A percentile compares a stretch with the other conserved stretches of the same genome.
Conservation (phyloP, 2,113 vertebrate species). For the human region GRCh38 chr12:52060501-52061000, state of each 20-base stretch:
- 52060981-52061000: background rate
- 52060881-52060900: background rate
- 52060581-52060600: background rate
- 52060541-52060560: background rate
- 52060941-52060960: background rate
- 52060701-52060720: accelerated
- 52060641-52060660: background rate
- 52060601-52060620: background rate
- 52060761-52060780: background rate
- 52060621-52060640: background rate
- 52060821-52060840: background rate
- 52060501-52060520: background rate
- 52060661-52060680: background rate
- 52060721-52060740: background rate
- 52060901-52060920: background rate
- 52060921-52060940: background rate
- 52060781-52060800: background rate
- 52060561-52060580: background rate
- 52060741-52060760: too few relatives aligned
- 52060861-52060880: background rate
- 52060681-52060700: background rate
- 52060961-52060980: background rate
- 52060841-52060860: too few relatives aligned
- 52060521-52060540: background rate
- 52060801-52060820: background rate